Evolutionary conservation across 2,797 vertebrate species (phyloP).

Genomic region (Apogon talboti): DNA sequence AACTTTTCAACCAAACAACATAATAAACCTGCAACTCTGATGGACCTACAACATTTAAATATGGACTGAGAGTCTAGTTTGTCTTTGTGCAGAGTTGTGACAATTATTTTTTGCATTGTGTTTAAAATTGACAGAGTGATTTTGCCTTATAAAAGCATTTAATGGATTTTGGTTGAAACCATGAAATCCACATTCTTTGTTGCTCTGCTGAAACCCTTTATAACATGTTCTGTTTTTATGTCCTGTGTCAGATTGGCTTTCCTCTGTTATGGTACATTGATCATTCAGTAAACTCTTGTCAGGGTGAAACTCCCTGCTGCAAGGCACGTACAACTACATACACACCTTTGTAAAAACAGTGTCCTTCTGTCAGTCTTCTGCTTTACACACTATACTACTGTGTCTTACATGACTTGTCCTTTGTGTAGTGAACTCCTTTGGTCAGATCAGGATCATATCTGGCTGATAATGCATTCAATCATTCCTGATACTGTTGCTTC

Average conservation of each 20-base stretch:
- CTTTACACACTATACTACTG: not conserved
- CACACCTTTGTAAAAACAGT: conserved; percentile 8
- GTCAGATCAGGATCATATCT: conserved; percentile 23
- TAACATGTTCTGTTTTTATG: conserved; percentile 7
- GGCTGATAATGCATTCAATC: conserved; percentile 22
- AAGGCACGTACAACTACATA: conserved; percentile 45
- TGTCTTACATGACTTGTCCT: conserved; percentile 27
- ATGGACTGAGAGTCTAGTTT: not conserved
- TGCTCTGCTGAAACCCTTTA: conserved; percentile 52
- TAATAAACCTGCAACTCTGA: not conserved
- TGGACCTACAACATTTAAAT: conserved; percentile 26
- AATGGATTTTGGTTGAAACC: conserved; percentile 3
- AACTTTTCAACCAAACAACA: conserved; percentile 8
- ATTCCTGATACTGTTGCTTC: conserved; percentile 21
- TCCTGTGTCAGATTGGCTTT: conserved; percentile 17
- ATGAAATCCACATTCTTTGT: conserved; percentile 16
- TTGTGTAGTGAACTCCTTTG: conserved; percentile 12
- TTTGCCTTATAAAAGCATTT: conserved; percentile 36
- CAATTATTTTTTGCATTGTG: not conserved
- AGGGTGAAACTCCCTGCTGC: conserved; percentile 59
- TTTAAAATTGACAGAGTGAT: conserved; percentile 12
- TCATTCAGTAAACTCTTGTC: conserved; percentile 13
- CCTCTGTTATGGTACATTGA: conserved; percentile 4
- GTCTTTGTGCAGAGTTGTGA: not conserved
- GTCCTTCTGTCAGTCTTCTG: conserved; percentile 7